Conservation (phyloP, 2,797 vertebrate genomes). For the Momotus momota region DNA sequence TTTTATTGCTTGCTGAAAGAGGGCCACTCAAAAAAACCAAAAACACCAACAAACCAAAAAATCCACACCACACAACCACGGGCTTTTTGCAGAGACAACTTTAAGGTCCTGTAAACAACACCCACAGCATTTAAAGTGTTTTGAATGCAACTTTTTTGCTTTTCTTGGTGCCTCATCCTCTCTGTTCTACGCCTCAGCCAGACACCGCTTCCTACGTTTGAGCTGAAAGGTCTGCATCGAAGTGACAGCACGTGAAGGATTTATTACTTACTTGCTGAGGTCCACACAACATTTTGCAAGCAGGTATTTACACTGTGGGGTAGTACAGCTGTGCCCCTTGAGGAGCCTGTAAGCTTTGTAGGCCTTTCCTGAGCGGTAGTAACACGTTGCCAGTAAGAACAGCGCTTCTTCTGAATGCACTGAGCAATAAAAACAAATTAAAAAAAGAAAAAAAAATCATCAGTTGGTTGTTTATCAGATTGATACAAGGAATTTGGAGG, state of each 20-base stretch:
- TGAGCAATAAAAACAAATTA: conserved; percentile 36
- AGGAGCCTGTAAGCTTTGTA: conserved; percentile 97
- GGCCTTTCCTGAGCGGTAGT: conserved; percentile 97
- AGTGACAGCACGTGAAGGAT: background rate
- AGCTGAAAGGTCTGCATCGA: background rate
- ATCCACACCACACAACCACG: background rate
- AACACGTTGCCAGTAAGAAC: conserved; percentile 96
- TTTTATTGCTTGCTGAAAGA: background rate
- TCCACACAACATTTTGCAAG: conserved; percentile 97
- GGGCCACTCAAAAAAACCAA: background rate
- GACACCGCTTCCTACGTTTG: background rate
- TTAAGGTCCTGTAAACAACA: background rate
- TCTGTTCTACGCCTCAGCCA: background rate
- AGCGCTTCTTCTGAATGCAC: conserved; percentile 94
- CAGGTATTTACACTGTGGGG: conserved; percentile 96
- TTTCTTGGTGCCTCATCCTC: background rate
- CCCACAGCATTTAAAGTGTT: background rate
- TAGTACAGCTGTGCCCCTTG: conserved; percentile 96
- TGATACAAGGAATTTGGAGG: background rate
- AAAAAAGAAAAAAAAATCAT: background rate
- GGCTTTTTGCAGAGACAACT: background rate
- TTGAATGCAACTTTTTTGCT: background rate
- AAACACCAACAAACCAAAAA: background rate
- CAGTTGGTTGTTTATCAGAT: background rate
- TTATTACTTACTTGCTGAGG: conserved; percentile 92